These are phyloP conservation scores for Hemistola chrysoprasaria DNA, from an alignment of 2,888 invertebrate genomes.

Conservation along the genomic window DNA sequence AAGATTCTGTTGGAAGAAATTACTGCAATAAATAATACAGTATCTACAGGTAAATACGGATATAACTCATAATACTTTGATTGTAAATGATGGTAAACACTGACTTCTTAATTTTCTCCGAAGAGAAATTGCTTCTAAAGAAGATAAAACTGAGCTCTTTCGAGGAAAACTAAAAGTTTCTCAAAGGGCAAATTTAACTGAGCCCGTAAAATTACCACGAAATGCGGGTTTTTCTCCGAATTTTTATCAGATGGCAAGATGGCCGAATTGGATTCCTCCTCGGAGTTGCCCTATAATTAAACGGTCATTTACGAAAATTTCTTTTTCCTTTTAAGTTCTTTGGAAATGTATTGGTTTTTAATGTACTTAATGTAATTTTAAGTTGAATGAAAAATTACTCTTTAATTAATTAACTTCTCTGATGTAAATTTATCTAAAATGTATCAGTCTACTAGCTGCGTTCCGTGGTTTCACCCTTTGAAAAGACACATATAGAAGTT, in stretches of 20 bases:
- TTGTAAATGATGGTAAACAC: too few species aligned
- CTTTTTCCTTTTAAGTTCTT: constrained; percentile 19
- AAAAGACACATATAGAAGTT: too few species aligned
- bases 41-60: too few species aligned
- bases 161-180: neutral
- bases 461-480: too few species aligned
- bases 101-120: too few species aligned
- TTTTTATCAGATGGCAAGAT: constrained; percentile 4
- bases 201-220: neutral
- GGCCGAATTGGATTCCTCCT: constrained; percentile 3
- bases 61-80: too few species aligned
- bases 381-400: constrained; percentile 21
- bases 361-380: constrained; percentile 27
- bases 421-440: constrained; percentile 5
- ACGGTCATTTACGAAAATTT: constrained; percentile 28
- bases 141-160: too few species aligned
- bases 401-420: constrained; percentile 11
- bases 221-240: neutral
- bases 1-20: too few species aligned
- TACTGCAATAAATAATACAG: too few species aligned
- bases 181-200: neutral
- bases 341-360: constrained; percentile 29
- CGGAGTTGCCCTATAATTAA: constrained; percentile 24
- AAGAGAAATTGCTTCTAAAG: too few species aligned
- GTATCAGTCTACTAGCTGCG: too few species aligned